Conservation (phyloP, 2,797 vertebrate species). For the Tragelaphus oryx region DNA sequence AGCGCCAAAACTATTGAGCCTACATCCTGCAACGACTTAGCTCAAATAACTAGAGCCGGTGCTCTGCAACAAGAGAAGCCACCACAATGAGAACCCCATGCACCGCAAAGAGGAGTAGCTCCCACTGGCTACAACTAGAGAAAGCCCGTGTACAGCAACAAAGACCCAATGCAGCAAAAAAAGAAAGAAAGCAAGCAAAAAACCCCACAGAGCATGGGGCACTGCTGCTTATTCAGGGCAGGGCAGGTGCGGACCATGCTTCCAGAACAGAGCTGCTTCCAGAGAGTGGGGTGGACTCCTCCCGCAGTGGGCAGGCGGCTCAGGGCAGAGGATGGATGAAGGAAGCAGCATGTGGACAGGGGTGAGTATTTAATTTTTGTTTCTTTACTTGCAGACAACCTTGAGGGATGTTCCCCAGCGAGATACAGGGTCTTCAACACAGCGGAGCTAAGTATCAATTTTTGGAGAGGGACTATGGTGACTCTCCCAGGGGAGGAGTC, state of each 20-base stretch:
- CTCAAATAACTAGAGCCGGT: not conserved
- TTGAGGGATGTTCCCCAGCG: not conserved
- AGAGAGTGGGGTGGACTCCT: rapidly evolving
- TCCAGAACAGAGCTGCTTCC: not conserved
- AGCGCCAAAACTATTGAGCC: rapidly evolving
- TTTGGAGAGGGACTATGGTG: not conserved
- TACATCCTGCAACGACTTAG: rapidly evolving
- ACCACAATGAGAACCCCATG: not conserved
- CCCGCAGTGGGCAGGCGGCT: not conserved
- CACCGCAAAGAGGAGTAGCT: not conserved
- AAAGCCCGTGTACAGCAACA: not conserved
- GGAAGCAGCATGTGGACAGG: not conserved
- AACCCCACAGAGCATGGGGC: not conserved
- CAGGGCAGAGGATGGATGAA: not conserved
- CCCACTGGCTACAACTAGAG: not conserved
- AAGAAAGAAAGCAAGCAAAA: not conserved
- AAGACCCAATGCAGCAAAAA: not conserved
- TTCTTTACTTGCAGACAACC: not conserved
- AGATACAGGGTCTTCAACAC: not conserved
- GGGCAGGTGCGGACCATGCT: too few relatives aligned
- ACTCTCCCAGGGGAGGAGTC: not conserved
- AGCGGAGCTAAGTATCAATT: not conserved
- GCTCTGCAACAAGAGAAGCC: not conserved
- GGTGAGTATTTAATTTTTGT: not conserved
- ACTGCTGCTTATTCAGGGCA: not conserved